phyloP scores from a whole-genome alignment of 2,797 vertebrate species.

The Myotis pilosus region DNA sequence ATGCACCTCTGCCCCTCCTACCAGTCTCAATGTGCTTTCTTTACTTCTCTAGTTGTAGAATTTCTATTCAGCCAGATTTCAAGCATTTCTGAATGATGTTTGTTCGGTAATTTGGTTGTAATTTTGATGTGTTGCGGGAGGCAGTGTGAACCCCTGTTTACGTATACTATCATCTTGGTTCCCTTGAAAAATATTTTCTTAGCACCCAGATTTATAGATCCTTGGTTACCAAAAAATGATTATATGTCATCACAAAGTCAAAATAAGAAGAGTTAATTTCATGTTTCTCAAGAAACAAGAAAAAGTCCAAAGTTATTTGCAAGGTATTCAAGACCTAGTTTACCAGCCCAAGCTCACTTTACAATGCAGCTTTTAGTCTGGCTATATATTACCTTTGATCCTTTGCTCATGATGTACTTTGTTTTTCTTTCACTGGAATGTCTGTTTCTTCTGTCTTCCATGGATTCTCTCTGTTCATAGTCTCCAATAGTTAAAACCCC shows the following conservation, averaged over 20 bases:
- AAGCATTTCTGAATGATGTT: too few species aligned
- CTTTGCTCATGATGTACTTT: neutral
- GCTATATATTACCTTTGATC: neutral
- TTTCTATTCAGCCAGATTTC: too few species aligned
- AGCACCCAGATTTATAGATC: neutral
- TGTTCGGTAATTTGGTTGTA: too few species aligned
- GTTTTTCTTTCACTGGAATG: neutral
- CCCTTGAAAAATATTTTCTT: neutral
- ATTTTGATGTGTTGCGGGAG: too few species aligned
- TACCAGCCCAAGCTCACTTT: neutral
- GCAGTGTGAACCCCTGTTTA: too few species aligned
- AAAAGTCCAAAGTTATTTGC: neutral
- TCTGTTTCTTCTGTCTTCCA: neutral
- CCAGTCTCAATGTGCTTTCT: too few species aligned
- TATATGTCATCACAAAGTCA: neutral
- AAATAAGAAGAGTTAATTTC: neutral
- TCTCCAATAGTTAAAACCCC: neutral
- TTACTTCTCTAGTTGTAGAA: too few species aligned
- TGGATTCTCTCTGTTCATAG: neutral
- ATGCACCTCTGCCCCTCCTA: too few species aligned
- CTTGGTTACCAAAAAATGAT: neutral
- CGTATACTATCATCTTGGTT: too few species aligned
- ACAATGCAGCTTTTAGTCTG: neutral
- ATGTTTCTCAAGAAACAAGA: neutral
- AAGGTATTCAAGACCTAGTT: neutral